Evolutionary conservation across 2,888 invertebrate genomes (phyloP), one percentile per base, ranked within the genome.

Genomic region (Dryadula phaetusa): DNA sequence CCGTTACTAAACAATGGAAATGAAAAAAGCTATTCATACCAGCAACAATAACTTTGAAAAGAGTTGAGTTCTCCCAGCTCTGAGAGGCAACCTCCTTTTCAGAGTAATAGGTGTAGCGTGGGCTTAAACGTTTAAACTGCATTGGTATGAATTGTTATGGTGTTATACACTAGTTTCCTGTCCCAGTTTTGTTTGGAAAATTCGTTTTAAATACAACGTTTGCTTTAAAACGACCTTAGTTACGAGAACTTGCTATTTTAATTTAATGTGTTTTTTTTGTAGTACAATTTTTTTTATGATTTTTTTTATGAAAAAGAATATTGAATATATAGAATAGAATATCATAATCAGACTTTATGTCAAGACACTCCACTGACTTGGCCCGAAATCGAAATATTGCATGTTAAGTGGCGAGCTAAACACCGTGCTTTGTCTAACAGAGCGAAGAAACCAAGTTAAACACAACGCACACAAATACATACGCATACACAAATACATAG

Each of bases 41-140:
- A 32, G 61, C 58, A 61, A 71, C 66, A 71, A 69, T 71, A 67
- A 67, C 64, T 70, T 46, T 64, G 64, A 49, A 66, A 65, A 61
- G 63, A 52, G 66, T 60, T 53, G 58, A 62, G 40, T 54, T 40
- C 58, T 46, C 60, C 53, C 66, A 22, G 63, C 44, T 56, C 52
- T 46, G 63, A 63, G 68, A 58, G 49, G 54, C 47, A 54, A 64
- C 70, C 67, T 70, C 67, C 64, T 70, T 63, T 61, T 66, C 46
- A 46, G 20, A 32, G 66, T 47, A 63, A 64, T 62, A 62, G 49
- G 37, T 63, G 64, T 40, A 37, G 18, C 49, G 64, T 54, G 18
- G 49, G 49, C 62, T 63, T 52, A 25, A 66, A 60, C 28, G 53
- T 46, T 66, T 56, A 22, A 42, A 42, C 60, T 42, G 53, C 42